Base-by-base conservation (phyloP, 1,140 invertebrate species). In the Penaeus japonicus region DNA sequence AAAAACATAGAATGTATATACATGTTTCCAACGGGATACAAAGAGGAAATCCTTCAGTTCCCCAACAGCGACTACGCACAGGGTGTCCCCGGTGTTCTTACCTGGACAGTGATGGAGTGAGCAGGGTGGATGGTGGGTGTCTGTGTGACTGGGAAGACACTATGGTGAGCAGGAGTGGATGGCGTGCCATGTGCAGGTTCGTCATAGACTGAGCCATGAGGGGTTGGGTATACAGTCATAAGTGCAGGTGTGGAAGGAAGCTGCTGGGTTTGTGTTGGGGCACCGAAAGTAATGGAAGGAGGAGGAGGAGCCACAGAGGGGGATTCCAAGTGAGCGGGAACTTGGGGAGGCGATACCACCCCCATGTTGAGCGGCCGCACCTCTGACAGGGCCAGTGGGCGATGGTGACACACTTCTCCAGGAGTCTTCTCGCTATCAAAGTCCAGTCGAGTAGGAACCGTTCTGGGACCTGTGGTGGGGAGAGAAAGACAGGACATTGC, bases 61-160 rank as follows among this genome's bases (percentile, higher is more conserved):
- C 24, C 24, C 17, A 39, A n/a, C 30, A 80, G 17, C 27, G 30
- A n/a, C 24, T 32, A 39, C 47, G 54, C 59, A 39, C 35, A 78
- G 70, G 30, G 20, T 59, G 53, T 47, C 47, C 47, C 47, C 47
- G 79, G 39, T 30, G 53, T 47, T 39, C 85, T 81, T 89, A 90
- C 90, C 90, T 90, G 90, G n/a, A 90, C 90, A 83, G 90, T 90
- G 85, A 90, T 89, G 85, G 90, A 85, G 88, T 90, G 90, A 59
- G 81, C 87, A 59, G 88, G 90, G 85, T 90, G 87, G 39, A 90
- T 90, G 82, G 88, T 86, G 62, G 90, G 90, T 39, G 84, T 81
- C 35, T 85, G 77, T 24, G 55, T 55, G 54, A 73, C 39, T 32
- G 80, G 87, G 87, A 78, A 89, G 53, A 65, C 80, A 59, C 65